Evolutionary conservation across 2,888 invertebrate genomes (phyloP).

Genomic region (Octonoba sinensis): DNA sequence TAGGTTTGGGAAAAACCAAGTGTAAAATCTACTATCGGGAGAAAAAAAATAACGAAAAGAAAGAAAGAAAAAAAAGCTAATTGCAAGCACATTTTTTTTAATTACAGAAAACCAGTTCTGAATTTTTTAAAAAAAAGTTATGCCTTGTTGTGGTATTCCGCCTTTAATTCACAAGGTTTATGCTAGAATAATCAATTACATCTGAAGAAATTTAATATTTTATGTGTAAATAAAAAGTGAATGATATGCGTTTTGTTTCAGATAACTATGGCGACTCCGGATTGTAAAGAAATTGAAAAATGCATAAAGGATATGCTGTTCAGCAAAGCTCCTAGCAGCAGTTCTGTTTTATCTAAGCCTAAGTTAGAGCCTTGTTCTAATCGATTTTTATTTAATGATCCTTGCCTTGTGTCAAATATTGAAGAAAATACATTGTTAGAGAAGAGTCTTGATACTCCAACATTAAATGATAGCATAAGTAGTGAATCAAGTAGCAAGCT

Average conservation of each 20-base stretch:
- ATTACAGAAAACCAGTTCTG: no score
- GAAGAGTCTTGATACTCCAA: not conserved
- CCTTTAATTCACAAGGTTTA: no score
- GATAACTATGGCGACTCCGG: slow-evolving; percentile 19
- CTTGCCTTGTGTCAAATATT: slow-evolving; percentile 22
- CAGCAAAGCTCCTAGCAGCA: not conserved
- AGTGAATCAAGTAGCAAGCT: slow-evolving; percentile 25
- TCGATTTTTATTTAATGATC: slow-evolving; percentile 17
- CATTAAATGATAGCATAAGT: not conserved
- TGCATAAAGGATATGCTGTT: slow-evolving; percentile 25
- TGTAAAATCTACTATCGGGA: no score
- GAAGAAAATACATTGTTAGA: slow-evolving; percentile 13
- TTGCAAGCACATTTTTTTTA: no score
- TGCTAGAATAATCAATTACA: no score
- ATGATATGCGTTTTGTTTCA: not conserved
- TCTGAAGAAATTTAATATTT: no score
- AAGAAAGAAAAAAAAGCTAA: no score
- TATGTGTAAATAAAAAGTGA: no score
- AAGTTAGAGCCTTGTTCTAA: slow-evolving; percentile 1
- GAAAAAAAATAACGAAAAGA: no score
- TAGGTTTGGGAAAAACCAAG: no score
- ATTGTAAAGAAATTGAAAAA: slow-evolving; percentile 36
- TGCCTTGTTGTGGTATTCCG: no score
- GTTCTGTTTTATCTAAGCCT: not conserved
- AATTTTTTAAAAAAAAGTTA: no score